Base-by-base conservation (phyloP, 1,140 invertebrate species). In the Cotesia chilonis region DNA sequence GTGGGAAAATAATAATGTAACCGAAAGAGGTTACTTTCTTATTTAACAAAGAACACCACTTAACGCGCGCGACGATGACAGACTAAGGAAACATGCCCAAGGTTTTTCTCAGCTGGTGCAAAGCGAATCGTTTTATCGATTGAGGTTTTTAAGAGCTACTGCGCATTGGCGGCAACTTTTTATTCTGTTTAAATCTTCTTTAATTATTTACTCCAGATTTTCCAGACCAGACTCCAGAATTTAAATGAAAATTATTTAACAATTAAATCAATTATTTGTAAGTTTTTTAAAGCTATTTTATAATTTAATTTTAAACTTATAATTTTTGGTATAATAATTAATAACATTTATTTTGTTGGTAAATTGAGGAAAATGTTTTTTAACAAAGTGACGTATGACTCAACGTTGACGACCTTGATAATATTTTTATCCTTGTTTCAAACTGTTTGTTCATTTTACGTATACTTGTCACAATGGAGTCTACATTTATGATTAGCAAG, bases 31-130 rank as follows among this genome's bases (percentile, higher is more conserved):
- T 37, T 5, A 51, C 14, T 41, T 66, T 51, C 28, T 9, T 51
- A 51, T 47, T 9, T 28, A 66, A 20, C 41, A 28, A 66, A 36
- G 47, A 47, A 9, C 37, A 14, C 66, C 41, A 41, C 4, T 61
- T 38, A 52, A 63, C 64, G 65, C 71, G 65, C 65, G 55, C 65
- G 65, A 72, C 65, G 71, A 72, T 68, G 64, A 72, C 65, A 72
- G 65, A 72, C 71, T 72, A 65, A 38, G 65, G 38, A 61, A 72
- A 37, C 52, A 36, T 63, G 37, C 17, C 64, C 28, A 64, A 63
- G 36, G 3, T n/a, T 28, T 54, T 54, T 54, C 69, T 71, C 69
- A 55, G 60, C 51, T 71, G 60, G 38, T 71, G 41, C n/a, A 37
- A 51, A n/a, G 51, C 9, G 51, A 51, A 12, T 41, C 28, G 57